These are phyloP conservation scores for Nannoperca australis DNA, from an alignment of 2,797 vertebrate genomes.

Conservation along the genomic window DNA sequence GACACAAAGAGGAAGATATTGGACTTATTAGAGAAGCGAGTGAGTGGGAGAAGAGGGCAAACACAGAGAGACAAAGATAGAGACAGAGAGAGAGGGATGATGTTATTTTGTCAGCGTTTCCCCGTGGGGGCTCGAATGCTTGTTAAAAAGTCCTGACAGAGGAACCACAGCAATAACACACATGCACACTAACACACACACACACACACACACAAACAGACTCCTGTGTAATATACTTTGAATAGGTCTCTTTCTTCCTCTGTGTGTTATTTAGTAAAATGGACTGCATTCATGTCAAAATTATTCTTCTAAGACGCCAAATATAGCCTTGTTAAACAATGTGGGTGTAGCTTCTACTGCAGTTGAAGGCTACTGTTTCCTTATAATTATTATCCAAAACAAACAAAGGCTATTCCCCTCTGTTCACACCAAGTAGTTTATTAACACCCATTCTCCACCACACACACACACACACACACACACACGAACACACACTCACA, in stretches of 20 bases:
- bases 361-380: slow-evolving; percentile 49
- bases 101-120: slow-evolving; percentile 81
- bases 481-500: slow-evolving; percentile 12
- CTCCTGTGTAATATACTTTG: slow-evolving; percentile 58
- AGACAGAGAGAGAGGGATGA: slow-evolving; percentile 59
- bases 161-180: slow-evolving; percentile 69
- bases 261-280: slow-evolving; percentile 53
- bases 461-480: slow-evolving; percentile 26
- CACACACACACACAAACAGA: slow-evolving; percentile 29
- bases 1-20: slow-evolving; percentile 61
- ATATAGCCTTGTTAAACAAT: slow-evolving; percentile 43
- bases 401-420: slow-evolving; percentile 41
- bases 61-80: slow-evolving; percentile 51
- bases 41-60: slow-evolving; percentile 65
- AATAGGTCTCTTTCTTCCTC: slow-evolving; percentile 41
- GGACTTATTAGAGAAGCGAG: slow-evolving; percentile 72
- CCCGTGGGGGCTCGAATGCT: slow-evolving; percentile 77
- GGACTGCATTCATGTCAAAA: slow-evolving; percentile 50
- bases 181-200: slow-evolving; percentile 49
- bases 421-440: slow-evolving; percentile 26
- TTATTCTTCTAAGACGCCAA: slow-evolving; percentile 62
- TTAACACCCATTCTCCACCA: slow-evolving; percentile 12
- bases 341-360: not conserved
- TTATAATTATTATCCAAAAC: slow-evolving; percentile 53
- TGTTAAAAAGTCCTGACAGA: slow-evolving; percentile 86